Evolutionary conservation across 2,797 vertebrate genomes (phyloP).

Genomic region (Channa striata): DNA sequence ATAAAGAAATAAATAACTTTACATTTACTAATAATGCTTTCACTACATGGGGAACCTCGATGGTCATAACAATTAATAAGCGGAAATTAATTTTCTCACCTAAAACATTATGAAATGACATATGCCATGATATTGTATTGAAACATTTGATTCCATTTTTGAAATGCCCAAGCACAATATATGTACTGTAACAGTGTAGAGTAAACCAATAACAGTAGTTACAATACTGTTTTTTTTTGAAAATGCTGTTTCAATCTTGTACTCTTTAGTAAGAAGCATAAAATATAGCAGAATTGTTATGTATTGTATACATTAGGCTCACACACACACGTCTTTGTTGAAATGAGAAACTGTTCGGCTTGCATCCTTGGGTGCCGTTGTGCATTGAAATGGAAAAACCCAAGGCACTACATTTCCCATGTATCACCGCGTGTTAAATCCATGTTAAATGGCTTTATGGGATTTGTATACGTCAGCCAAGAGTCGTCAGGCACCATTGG

Average conservation of each 20-base stretch:
- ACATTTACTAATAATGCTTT: too few relatives aligned
- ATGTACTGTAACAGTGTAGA: too few relatives aligned
- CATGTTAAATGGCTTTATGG: conserved; percentile 62
- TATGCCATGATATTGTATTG: too few relatives aligned
- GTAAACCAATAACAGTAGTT: neutral
- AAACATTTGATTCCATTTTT: neutral
- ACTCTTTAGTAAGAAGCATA: neutral
- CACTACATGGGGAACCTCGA: too few relatives aligned
- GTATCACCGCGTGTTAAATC: conserved; percentile 55
- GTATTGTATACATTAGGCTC: too few relatives aligned
- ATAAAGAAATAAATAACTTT: too few relatives aligned
- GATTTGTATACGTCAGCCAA: conserved; percentile 38
- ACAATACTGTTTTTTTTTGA: too few relatives aligned
- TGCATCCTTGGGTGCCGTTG: neutral
- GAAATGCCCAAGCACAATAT: neutral
- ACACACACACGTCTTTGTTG: neutral
- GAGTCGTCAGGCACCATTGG: rapidly evolving
- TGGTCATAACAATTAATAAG: neutral
- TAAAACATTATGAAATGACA: too few relatives aligned
- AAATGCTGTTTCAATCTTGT: too few relatives aligned
- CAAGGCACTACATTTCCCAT: conserved; percentile 69
- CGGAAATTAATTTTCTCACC: neutral
- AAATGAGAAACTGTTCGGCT: neutral
- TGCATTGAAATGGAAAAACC: neutral
- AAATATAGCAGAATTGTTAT: neutral